These are phyloP conservation scores for Rhinolophus sinicus DNA, from an alignment of 2,113 vertebrate genomes.

Conservation along the genomic window DNA sequence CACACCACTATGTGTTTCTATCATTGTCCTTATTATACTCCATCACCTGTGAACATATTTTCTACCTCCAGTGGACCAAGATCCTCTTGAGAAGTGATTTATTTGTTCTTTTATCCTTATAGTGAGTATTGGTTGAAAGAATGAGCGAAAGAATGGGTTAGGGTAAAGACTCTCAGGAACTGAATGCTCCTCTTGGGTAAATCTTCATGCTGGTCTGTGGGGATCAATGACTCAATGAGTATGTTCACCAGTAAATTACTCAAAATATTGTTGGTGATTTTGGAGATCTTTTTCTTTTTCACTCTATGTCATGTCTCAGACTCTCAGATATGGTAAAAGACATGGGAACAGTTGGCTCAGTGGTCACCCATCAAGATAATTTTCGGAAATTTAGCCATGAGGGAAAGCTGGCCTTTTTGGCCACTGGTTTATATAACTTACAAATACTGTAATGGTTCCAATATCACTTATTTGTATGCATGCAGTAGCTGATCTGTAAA, in stretches of 20 bases:
- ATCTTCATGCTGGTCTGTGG: not conserved
- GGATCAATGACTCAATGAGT: not conserved
- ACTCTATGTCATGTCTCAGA: conserved; percentile 5
- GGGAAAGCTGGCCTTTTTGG: not conserved
- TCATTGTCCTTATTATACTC: not conserved
- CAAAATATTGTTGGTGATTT: not conserved
- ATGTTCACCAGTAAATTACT: not conserved
- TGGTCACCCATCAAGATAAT: not conserved
- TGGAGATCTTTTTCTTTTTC: not conserved
- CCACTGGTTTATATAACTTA: conserved; percentile 56
- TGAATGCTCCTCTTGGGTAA: not conserved
- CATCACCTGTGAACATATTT: not conserved
- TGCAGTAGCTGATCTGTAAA: conserved; percentile 83
- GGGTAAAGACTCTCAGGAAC: not conserved
- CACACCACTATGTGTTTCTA: not conserved
- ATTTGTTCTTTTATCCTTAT: not conserved
- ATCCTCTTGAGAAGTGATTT: not conserved
- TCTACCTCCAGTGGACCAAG: not conserved
- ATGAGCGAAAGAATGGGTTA: not conserved
- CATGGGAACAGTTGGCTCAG: not conserved
- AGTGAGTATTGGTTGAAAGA: not conserved
- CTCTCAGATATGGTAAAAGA: not conserved
- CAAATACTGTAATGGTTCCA: conserved; percentile 72
- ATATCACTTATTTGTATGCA: conserved; percentile 79
- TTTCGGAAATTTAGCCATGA: conserved; percentile 20